These are phyloP conservation scores for Lipotes vexillifer DNA, from an alignment of 2,113 vertebrate species.

Conservation along the genomic window DNA sequence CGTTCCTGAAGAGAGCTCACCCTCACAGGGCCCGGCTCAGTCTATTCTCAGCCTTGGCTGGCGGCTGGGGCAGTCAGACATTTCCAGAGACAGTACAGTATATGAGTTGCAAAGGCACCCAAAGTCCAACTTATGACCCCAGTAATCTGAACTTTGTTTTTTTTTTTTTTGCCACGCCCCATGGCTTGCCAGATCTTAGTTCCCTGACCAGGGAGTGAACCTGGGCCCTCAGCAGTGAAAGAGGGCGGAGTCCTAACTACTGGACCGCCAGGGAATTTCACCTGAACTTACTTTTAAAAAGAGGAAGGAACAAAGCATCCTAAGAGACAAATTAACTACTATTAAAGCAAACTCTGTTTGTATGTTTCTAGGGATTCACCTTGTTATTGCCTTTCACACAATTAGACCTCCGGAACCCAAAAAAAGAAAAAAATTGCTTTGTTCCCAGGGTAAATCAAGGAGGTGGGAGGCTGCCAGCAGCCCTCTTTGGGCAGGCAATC, in stretches of 20 bases:
- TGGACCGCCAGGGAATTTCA: not conserved
- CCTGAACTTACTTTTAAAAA: not conserved
- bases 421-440: not conserved
- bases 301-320: not conserved
- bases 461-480: not conserved
- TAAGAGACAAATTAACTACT: not conserved
- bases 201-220: not conserved
- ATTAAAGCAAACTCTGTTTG: not conserved
- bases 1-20: not conserved
- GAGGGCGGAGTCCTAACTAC: not conserved
- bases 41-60: not conserved
- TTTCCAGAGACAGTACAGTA: not conserved
- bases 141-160: not conserved
- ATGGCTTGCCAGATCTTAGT: not conserved
- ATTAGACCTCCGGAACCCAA: not conserved
- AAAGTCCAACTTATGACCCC: not conserved
- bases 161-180: fast-evolving
- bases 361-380: not conserved
- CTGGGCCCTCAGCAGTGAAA: not conserved
- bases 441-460: not conserved
- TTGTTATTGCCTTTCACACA: not conserved
- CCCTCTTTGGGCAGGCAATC: not conserved
- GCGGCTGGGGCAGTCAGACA: not conserved
- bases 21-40: not conserved
- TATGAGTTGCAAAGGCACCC: not conserved